Conservation (phyloP, 2,113 vertebrate genomes). For the Vidua chalybeata region DNA sequence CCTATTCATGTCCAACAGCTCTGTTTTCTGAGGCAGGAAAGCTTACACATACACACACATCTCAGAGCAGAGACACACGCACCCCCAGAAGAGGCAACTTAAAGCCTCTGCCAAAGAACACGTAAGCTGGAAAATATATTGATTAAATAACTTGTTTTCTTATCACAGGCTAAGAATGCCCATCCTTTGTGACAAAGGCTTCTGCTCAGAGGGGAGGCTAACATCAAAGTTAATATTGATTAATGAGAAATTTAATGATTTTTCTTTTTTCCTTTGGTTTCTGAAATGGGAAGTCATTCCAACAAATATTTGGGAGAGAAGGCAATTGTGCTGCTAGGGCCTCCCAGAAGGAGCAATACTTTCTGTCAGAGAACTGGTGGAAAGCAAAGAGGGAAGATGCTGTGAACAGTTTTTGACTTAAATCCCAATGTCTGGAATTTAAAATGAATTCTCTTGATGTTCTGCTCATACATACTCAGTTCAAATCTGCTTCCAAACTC, state of each 20-base stretch:
- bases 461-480: neutral
- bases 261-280: neutral
- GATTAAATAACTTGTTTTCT: constrained; percentile 45
- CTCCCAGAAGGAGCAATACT: neutral
- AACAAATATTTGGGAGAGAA: neutral
- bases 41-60: neutral
- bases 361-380: neutral
- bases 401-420: neutral
- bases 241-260: neutral
- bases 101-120: constrained; percentile 39
- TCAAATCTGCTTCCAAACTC: neutral
- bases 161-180: neutral
- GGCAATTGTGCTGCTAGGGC: neutral
- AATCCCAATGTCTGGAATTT: neutral
- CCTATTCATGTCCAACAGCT: constrained; percentile 52
- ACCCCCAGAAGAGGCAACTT: neutral
- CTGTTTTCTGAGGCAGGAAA: constrained; percentile 32
- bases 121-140: constrained; percentile 51
- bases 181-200: neutral
- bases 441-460: neutral
- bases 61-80: neutral
- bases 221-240: neutral
- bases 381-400: neutral
- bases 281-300: neutral
- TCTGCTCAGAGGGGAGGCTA: neutral